Evolutionary conservation across 2,113 vertebrate species (phyloP).

Genomic region (Python bivittatus): DNA sequence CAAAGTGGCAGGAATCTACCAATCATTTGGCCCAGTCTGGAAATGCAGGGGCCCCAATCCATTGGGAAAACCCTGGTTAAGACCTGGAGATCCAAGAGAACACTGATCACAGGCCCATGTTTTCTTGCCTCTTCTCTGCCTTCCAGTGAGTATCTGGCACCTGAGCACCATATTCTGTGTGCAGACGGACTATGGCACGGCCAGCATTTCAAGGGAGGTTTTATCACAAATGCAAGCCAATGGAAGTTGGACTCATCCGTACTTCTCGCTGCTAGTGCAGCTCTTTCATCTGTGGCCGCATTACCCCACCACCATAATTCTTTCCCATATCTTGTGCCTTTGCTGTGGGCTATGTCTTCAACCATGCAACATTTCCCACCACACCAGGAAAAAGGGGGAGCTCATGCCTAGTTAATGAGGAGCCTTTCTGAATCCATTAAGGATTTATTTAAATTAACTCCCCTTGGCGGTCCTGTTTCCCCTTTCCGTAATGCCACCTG

Average conservation of each 20-base stretch:
- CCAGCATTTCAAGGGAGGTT: background rate
- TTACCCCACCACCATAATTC: background rate
- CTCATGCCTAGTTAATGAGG: background rate
- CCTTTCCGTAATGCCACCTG: background rate
- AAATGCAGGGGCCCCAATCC: background rate
- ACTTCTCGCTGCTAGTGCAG: background rate
- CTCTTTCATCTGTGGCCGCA: background rate
- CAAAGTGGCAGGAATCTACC: background rate
- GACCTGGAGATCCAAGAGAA: background rate
- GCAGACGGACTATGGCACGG: background rate
- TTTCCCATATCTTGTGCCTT: conserved; percentile 1
- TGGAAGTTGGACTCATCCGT: background rate
- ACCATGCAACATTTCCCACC: background rate
- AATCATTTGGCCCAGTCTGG: background rate
- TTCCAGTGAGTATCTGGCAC: background rate
- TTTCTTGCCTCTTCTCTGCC: background rate
- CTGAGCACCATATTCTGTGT: background rate
- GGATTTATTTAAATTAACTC: background rate
- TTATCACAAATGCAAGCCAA: too few species aligned
- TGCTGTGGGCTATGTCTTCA: background rate
- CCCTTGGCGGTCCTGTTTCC: background rate
- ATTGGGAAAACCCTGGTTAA: background rate
- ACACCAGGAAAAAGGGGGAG: too few species aligned
- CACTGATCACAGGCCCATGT: background rate
- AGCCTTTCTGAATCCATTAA: too few species aligned